Conservation (phyloP, 2,888 invertebrate species). For the Drosophila gaucha region DNA sequence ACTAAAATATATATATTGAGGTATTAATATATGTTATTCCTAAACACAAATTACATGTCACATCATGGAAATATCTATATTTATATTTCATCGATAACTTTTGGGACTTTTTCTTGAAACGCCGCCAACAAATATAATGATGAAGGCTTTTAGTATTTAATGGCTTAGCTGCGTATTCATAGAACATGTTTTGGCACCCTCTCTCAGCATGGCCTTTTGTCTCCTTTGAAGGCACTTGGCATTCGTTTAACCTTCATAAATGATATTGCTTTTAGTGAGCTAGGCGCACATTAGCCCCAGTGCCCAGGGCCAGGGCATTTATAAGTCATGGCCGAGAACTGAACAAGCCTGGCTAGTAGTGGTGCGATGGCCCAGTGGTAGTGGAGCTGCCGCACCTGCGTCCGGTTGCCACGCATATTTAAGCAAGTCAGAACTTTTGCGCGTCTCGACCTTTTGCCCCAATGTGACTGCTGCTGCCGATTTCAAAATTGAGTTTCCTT, state of each 20-base stretch:
- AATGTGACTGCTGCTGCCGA: slow-evolving; percentile 10
- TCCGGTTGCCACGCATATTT: slow-evolving; percentile 70
- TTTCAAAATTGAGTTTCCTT: slow-evolving; percentile 49
- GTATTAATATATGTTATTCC: no score
- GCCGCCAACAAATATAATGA: slow-evolving; percentile 28
- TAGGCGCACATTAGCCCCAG: slow-evolving; percentile 37
- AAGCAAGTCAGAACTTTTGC: slow-evolving; percentile 57
- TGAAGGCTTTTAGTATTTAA: slow-evolving; percentile 21
- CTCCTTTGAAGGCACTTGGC: neutral
- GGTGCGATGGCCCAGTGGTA: slow-evolving; percentile 18
- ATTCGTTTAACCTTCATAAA: slow-evolving; percentile 42
- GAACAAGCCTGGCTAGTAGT: slow-evolving; percentile 1
- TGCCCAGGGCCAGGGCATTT: slow-evolving; percentile 45
- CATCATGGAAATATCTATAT: no score
- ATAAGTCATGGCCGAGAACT: slow-evolving; percentile 43
- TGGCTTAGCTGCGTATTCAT: slow-evolving; percentile 7
- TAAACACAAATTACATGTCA: no score
- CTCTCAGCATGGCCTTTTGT: neutral
- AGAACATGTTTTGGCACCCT: neutral
- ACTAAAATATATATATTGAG: no score
- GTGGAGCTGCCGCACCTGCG: slow-evolving; percentile 59
- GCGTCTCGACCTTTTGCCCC: slow-evolving; percentile 33
- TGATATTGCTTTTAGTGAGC: slow-evolving; percentile 52
- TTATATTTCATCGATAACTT: no score
- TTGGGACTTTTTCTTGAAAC: no score